A percentile compares a stretch with the other conserved stretches of the same genome.
Conservation (phyloP, 2,113 vertebrate species). For the Rhineura floridana region DNA sequence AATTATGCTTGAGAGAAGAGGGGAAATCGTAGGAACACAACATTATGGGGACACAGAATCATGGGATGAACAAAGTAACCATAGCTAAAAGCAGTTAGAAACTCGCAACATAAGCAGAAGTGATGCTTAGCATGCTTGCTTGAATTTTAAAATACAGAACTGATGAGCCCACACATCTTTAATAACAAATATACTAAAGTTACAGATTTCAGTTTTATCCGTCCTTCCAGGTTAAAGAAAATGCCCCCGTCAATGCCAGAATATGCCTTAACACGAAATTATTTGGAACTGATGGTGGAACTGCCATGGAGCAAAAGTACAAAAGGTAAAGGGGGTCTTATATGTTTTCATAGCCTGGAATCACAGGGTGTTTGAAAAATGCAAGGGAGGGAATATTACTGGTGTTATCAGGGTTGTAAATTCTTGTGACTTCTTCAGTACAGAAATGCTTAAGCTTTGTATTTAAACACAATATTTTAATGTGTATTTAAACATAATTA, state of each 20-base stretch:
- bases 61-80: too few relatives aligned
- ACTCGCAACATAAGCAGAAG: too few relatives aligned
- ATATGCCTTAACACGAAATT: constrained; percentile 93
- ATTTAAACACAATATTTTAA: constrained; percentile 27
- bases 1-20: too few relatives aligned
- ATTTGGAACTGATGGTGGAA: constrained; percentile 97
- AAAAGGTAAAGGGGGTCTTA: constrained; percentile 78
- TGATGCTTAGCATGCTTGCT: too few relatives aligned
- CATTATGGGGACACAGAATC: too few relatives aligned
- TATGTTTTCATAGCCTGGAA: neutral
- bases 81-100: too few relatives aligned
- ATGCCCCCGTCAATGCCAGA: constrained; percentile 99
- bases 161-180: too few relatives aligned
- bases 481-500: constrained; percentile 29
- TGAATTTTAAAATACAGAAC: too few relatives aligned
- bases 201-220: neutral
- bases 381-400: neutral
- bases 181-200: too few relatives aligned
- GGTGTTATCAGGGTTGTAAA: neutral
- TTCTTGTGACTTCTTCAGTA: neutral
- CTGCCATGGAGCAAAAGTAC: constrained; percentile 95
- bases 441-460: neutral
- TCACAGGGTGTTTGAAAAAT: neutral
- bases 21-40: too few relatives aligned
- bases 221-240: constrained; percentile 88